Percentiles rank a stretch among this genome's conserved stretches.
Conservation (phyloP, 1,140 invertebrate genomes). For the Drosophila serrata region DNA sequence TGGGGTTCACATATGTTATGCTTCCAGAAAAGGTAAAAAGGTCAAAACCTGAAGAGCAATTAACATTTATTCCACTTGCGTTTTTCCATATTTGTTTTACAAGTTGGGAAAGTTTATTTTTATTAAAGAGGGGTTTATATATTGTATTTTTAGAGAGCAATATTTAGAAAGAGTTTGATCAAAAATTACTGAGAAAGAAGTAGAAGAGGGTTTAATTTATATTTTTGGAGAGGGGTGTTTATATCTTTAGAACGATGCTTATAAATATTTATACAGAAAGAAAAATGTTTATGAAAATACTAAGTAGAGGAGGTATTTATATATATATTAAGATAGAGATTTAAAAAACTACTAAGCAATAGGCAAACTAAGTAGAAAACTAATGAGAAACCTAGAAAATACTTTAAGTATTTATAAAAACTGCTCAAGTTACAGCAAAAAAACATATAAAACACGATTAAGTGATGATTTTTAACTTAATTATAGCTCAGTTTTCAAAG, state of each 20-base stretch:
- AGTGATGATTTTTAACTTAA: neutral
- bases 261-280: too few relatives aligned
- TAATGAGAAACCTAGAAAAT: neutral
- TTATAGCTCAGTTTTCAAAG: neutral
- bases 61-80: neutral
- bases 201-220: neutral
- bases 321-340: neutral
- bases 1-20: neutral
- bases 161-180: too few relatives aligned
- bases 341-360: neutral
- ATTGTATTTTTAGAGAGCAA: too few relatives aligned
- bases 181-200: neutral
- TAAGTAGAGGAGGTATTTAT: too few relatives aligned
- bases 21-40: neutral
- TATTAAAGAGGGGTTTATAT: neutral
- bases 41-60: slow-evolving; percentile 8
- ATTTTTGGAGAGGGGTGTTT: neutral
- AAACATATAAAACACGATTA: neutral
- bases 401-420: neutral
- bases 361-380: neutral
- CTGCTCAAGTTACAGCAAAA: neutral
- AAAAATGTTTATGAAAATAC: too few relatives aligned
- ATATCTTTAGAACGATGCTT: too few relatives aligned
- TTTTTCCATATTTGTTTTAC: neutral
- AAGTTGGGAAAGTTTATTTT: neutral